Base-by-base conservation (phyloP, 1,140 invertebrate genomes). In the Magallana gigas region DNA sequence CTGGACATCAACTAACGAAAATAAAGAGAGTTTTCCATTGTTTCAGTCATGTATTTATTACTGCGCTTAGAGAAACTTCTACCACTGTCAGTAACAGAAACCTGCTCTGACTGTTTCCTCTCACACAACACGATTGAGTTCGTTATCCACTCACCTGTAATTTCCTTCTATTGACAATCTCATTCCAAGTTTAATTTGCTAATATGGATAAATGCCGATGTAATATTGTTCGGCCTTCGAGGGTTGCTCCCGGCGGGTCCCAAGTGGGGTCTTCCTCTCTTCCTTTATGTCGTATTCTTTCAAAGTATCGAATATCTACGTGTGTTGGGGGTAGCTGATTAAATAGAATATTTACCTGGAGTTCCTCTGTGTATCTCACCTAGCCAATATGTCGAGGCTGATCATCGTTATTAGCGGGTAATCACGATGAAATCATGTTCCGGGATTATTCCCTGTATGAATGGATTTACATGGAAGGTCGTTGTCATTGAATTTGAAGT, bases 241-340 rank as follows among this genome's bases (percentile, higher is more conserved):
- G 36, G 23, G 36, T 12, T 4, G 68, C 23, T 29, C 68, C 23
- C 7, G 23, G 23, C 18, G 14, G 68, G 68, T 29, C 23, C 23
- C 68, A 8, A 1, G 23, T 8, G 68, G 9, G 14, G 8, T 36
- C 36, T 76, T 76, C 18, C 14, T 23, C 68, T 29, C 23, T 29
- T 76, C 23, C 36, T 76, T 76, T 76, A 76, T 76, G 68, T 76
- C 68, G 68, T 76, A 76, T 76, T 76, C 68, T 76, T 76, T 76
- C 23, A 18, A 76, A 36, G 14, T 76, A 76, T 36, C 23, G 18
- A 29, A 76, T 76, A 76, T 76, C 68, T 76, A 76, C 68, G 68
- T 76, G 68, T 76, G 68, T 29, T 64, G 60, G 60, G 60, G 60
- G 60, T 64, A 64, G 8, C 18, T 76, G 68, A 76, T 76, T 76